Evolutionary conservation across 2,888 invertebrate species (phyloP).

Genomic region (Saturnia pavonia): DNA sequence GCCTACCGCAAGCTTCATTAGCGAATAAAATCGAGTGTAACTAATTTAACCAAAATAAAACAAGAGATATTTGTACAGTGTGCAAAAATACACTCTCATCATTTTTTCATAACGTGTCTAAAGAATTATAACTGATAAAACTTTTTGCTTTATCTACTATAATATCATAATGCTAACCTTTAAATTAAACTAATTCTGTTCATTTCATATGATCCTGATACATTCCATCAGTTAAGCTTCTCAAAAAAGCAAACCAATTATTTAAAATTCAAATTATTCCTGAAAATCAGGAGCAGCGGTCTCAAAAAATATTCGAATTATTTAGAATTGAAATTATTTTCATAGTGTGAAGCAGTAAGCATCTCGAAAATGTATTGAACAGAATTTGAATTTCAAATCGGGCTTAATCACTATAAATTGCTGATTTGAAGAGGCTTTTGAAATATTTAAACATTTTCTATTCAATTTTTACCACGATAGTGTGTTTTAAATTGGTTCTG

Average conservation of each 20-base stretch:
- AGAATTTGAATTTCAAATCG: constrained; percentile 17
- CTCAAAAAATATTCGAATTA: not conserved
- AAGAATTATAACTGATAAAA: too few species aligned
- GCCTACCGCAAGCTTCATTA: too few species aligned
- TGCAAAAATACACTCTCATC: too few species aligned
- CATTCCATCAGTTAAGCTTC: not conserved
- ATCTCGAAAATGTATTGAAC: constrained; percentile 18
- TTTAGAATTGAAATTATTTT: constrained; percentile 13
- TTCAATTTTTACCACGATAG: constrained; percentile 1
- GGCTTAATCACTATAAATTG: constrained; percentile 13
- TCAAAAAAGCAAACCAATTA: not conserved
- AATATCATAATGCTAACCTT: not conserved
- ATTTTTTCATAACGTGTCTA: too few species aligned
- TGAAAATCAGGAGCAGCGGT: not conserved
- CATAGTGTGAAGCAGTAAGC: not conserved
- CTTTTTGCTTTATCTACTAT: too few species aligned
- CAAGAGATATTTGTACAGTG: too few species aligned
- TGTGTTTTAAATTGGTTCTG: constrained; percentile 19
- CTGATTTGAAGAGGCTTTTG: constrained; percentile 8
- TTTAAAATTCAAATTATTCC: not conserved
- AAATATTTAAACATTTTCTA: not conserved
- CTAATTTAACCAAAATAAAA: too few species aligned
- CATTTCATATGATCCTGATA: not conserved
- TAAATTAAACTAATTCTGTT: not conserved
- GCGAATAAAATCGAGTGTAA: too few species aligned